Conservation (phyloP, 2,113 vertebrate genomes). For the Syngnathus floridae region DNA sequence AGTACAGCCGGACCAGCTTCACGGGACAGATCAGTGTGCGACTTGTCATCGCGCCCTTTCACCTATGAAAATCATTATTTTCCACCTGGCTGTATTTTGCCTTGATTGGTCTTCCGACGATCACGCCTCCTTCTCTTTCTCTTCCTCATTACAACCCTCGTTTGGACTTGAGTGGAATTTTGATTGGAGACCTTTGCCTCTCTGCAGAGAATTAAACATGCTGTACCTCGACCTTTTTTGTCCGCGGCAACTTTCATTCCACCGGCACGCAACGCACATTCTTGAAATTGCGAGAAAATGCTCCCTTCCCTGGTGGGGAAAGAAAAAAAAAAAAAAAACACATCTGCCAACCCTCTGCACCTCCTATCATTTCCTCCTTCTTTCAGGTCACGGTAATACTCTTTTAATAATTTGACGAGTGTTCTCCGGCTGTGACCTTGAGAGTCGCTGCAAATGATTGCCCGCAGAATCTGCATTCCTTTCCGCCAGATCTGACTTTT, state of each 20-base stretch:
- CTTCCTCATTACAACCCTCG: conserved; percentile 59
- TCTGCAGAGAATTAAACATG: conserved; percentile 71
- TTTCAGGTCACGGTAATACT: conserved; percentile 1
- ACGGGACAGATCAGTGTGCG: conserved; percentile 10
- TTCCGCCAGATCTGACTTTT: conserved; percentile 31
- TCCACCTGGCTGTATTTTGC: conserved; percentile 29
- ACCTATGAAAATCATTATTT: not conserved
- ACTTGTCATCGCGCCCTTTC: conserved; percentile 7
- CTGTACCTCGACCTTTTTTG: conserved; percentile 64
- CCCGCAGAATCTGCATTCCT: conserved; percentile 25
- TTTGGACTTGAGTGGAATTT: conserved; percentile 64
- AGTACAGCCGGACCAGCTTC: not conserved
- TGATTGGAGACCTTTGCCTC: conserved; percentile 70
- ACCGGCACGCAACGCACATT: conserved; percentile 37
- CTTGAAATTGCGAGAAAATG: conserved; percentile 42
- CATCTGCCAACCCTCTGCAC: conserved; percentile 31
- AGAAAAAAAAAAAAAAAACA: conserved; percentile 16
- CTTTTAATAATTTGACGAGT: conserved; percentile 47
- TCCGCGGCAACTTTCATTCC: conserved; percentile 61
- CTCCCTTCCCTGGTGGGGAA: conserved; percentile 23
- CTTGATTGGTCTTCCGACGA: conserved; percentile 49
- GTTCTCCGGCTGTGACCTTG: conserved; percentile 28
- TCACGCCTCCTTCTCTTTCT: not conserved
- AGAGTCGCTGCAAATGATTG: conserved; percentile 39
- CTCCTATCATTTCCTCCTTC: conserved; percentile 27